phyloP scores from a whole-genome alignment of 2,888 invertebrate species.

The Dusona sp. region DNA sequence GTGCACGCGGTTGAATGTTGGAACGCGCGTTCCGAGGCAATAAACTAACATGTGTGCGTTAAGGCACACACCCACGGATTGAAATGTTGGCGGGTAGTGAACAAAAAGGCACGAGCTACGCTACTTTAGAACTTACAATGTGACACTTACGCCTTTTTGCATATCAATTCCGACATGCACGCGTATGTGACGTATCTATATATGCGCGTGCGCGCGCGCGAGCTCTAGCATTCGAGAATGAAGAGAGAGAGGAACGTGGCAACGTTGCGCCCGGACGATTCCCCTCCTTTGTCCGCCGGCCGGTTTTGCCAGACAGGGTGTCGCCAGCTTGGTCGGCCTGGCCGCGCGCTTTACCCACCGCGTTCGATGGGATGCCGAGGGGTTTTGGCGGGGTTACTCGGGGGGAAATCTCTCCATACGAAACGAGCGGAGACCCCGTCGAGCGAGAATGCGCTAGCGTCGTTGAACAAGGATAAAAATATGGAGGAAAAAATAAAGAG shows the following conservation, averaged over 20 bases:
- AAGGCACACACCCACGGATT: not conserved
- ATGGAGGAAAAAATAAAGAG: constrained; percentile 41
- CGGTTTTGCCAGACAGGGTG: constrained; percentile 96
- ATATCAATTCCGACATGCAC: not conserved
- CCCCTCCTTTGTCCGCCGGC: constrained; percentile 85
- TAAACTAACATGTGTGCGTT: not conserved
- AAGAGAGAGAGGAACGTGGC: constrained; percentile 68
- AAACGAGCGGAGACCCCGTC: constrained; percentile 57
- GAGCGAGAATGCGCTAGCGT: constrained; percentile 55
- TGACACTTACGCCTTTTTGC: not conserved
- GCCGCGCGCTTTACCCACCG: constrained; percentile 83
- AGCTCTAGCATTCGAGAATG: constrained; percentile 47
- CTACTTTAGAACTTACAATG: not conserved
- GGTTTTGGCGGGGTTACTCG: constrained; percentile 62
- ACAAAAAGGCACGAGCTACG: not conserved
- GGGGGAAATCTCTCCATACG: constrained; percentile 60
- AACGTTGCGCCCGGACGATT: constrained; percentile 73
- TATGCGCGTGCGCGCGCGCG: constrained; percentile 21
- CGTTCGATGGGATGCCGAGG: constrained; percentile 67
- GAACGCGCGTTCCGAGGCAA: constrained; percentile 25
- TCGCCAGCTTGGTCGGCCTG: constrained; percentile 94
- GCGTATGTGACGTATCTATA: not conserved
- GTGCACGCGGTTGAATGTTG: constrained; percentile 9
- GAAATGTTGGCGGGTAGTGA: not conserved
- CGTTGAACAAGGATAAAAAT: constrained; percentile 33